Evolutionary conservation across 2,888 invertebrate genomes (phyloP).

Genomic region (Bursaphelenchus okinawaensis): DNA sequence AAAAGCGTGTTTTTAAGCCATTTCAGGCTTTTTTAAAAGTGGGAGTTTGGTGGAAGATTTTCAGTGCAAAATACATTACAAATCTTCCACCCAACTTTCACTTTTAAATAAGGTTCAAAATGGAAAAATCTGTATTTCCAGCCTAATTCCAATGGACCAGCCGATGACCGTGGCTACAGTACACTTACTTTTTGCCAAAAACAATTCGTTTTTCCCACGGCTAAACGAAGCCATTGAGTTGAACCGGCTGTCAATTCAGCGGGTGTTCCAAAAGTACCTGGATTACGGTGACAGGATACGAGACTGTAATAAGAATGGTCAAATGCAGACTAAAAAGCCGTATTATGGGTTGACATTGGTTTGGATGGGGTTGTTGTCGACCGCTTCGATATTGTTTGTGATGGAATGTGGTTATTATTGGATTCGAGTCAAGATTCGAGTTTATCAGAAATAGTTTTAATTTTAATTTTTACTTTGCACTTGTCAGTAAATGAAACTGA

Average conservation of each 20-base stretch:
- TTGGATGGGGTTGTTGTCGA: neutral
- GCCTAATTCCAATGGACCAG: slow-evolving; percentile 5
- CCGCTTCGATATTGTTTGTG: too few relatives aligned
- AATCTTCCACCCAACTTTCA: too few relatives aligned
- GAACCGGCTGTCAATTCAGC: neutral
- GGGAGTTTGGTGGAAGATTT: neutral
- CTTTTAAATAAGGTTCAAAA: too few relatives aligned
- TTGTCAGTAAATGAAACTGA: too few relatives aligned
- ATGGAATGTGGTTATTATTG: too few relatives aligned
- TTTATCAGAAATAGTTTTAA: too few relatives aligned
- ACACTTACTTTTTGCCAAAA: neutral
- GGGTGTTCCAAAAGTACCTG: slow-evolving; percentile 9
- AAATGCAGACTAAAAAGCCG: neutral
- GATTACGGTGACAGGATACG: neutral
- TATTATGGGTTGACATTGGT: slow-evolving; percentile 2
- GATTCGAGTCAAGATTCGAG: too few relatives aligned
- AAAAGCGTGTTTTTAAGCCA: too few relatives aligned
- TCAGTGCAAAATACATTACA: neutral
- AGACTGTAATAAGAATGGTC: neutral
- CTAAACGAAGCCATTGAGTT: slow-evolving; percentile 7
- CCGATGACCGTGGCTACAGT: slow-evolving; percentile 1
- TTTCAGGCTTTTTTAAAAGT: neutral
- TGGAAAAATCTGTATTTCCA: too few relatives aligned
- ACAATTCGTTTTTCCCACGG: neutral
- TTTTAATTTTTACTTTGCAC: too few relatives aligned